Base-by-base conservation (phyloP, 2,888 invertebrate species). In the Anthophora plumipes region DNA sequence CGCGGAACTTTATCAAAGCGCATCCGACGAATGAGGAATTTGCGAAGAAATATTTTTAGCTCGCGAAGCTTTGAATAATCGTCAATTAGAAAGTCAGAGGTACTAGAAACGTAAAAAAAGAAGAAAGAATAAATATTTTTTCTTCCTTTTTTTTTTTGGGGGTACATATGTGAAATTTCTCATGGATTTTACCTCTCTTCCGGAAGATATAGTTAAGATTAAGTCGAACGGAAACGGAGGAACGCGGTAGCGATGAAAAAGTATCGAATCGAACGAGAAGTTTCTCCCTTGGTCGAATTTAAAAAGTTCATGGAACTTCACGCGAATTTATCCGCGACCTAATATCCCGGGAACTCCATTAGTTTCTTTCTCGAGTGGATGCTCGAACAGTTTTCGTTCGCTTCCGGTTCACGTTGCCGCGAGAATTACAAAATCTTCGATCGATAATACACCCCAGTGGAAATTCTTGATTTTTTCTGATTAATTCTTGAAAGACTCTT, bases 251-350 rank as follows among this genome's bases (percentile, higher is more conserved):
- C 17, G 31, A 39, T 8, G 25, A 52, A 22, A 41, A 54, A 50
- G 54, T 39, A 67, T 52, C 39, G 66, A 17, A 46, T 12, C 63
- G 50, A 68, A 64, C 14, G 20, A 37, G 12, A 50, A 20, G 14
- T 64, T 50, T 37, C 37, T n/a, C 31, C 31, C 2, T 12, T 43
- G 25, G n/a, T n/a, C 11, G 48, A 48, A 46, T 17, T 39, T 52
- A 37, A 37, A 52, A 64, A 64, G 64, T 64, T 64, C 39, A 6
- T 8, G n/a, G 7, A 50, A 64, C 50, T 64, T 64, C 37, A 9
- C 25, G 31, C 14, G 61, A 46, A 61, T 31, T 55, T 50, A 50
- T 50, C 46, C 57, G 57, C 37, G 57, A 41, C 41, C 61, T 61
- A 46, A 25, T 20, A 37, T 20, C 25, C 14, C 25, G 6, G 39